Base-by-base conservation (phyloP, 2,888 invertebrate species). In the Perdita meconis region DNA sequence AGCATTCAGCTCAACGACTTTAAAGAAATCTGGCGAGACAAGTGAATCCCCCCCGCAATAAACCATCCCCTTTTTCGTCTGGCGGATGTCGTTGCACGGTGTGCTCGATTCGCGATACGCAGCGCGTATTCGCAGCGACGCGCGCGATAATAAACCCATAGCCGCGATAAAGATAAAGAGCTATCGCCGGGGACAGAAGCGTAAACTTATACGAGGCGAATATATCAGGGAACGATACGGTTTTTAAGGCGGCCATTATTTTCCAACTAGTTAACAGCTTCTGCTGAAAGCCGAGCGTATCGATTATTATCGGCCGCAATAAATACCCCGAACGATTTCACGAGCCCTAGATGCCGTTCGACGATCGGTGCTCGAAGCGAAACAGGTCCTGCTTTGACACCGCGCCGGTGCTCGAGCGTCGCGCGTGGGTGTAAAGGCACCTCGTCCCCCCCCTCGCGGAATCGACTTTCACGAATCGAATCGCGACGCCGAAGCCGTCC, bases 401-500 rank as follows among this genome's bases (percentile, higher is more conserved):
- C 53, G 53, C 63, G 40, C n/a, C n/a, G n/a, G n/a, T 61, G 22
- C 51, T n/a, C 40, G 34, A 34, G 42, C 50, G 64, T n/a, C 30
- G 13, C 22, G 67, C 73, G 66, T 72, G 73, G 70, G 65, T 70
- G 67, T 40, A 51, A 38, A 70, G 61, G 63, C 64, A 56, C 30
- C 44, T 38, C 47, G 69, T 22, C 30, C 42, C 51, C 63, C 51
- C 60, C 40, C n/a, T n/a, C n/a, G n/a, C n/a, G n/a, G 55, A 75
- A 74, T 61, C 81, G 81, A 82, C 81, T 86, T 86, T 87, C 83
- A 83, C 85, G 78, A 82, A 53, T 71, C 77, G 76, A 79, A 74
- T 73, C 74, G 78, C 73, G 50, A 19, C n/a, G 30, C 36, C 56
- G 13, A 56, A 19, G 22, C 56, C 34, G 36, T 4, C 36, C 10